Conservation (phyloP, 1,140 invertebrate genomes). For the Calliopsis andreniformis region DNA sequence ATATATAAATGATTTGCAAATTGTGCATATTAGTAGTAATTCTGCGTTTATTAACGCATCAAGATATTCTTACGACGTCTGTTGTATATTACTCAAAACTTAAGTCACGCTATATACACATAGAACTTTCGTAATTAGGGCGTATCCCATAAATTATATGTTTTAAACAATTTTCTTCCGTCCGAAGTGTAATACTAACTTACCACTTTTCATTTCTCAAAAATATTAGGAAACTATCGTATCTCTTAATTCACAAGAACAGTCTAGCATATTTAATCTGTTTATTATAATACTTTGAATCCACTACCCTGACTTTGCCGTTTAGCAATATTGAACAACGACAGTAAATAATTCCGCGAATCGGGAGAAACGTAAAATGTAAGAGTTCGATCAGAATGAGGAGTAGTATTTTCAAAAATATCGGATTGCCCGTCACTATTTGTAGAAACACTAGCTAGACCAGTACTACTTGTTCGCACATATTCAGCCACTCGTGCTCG, state of each 20-base stretch:
- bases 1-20: constrained; percentile 1
- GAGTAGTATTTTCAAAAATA: constrained; percentile 60
- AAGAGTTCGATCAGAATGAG: constrained; percentile 70
- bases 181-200: constrained; percentile 18
- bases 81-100: not conserved
- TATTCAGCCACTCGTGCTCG: constrained; percentile 82
- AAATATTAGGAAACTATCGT: not conserved
- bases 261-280: constrained; percentile 1
- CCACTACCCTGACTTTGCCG: constrained; percentile 78
- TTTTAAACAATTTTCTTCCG: not conserved
- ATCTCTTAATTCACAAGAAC: not conserved
- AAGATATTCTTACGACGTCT: not conserved
- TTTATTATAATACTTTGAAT: constrained; percentile 75
- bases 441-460: constrained; percentile 75
- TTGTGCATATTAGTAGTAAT: constrained; percentile 22
- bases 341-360: constrained; percentile 80
- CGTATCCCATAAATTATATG: not conserved
- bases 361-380: constrained; percentile 80
- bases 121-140: not conserved
- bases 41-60: constrained; percentile 9
- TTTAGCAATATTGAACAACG: constrained; percentile 80
- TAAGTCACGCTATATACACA: constrained; percentile 10
- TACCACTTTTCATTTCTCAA: constrained; percentile 17
- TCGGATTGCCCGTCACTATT: constrained; percentile 76
- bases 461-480: constrained; percentile 80